These are phyloP conservation scores for Himalopsyche anomala DNA, from an alignment of 2,888 invertebrate genomes.

Conservation along the genomic window DNA sequence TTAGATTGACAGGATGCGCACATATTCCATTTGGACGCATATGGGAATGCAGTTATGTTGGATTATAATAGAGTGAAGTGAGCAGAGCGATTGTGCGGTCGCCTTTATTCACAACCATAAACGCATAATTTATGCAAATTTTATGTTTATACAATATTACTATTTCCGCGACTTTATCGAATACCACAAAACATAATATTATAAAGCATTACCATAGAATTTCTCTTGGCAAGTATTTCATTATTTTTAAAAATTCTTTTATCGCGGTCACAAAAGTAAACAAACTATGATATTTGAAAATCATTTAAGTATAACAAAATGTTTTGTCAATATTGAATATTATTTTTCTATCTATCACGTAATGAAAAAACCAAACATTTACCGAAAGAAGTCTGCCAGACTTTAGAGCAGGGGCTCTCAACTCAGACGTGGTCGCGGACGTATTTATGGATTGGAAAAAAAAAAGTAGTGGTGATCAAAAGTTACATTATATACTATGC, in stretches of 20 bases:
- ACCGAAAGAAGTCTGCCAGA: no score
- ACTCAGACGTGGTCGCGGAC: no score
- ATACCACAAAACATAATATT: not conserved
- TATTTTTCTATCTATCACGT: no score
- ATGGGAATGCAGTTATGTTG: constrained; percentile 1
- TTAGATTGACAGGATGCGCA: not conserved
- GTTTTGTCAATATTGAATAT: no score
- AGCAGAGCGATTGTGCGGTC: not conserved
- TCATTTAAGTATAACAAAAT: no score
- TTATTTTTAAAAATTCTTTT: no score
- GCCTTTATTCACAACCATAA: not conserved
- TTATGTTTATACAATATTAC: not conserved
- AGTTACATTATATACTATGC: no score
- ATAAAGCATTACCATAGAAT: not conserved
- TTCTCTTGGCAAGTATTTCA: not conserved
- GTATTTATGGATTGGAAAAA: no score
- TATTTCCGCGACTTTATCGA: not conserved
- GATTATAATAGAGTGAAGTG: not conserved
- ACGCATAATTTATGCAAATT: not conserved
- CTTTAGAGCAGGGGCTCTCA: no score
- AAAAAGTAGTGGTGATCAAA: no score
- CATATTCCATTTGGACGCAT: not conserved
- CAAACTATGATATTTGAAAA: not conserved
- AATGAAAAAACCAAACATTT: no score
- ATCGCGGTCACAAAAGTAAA: not conserved